Evolutionary conservation across 2,113 vertebrate species (phyloP).

Genomic region (Zosterops pallidus): DNA sequence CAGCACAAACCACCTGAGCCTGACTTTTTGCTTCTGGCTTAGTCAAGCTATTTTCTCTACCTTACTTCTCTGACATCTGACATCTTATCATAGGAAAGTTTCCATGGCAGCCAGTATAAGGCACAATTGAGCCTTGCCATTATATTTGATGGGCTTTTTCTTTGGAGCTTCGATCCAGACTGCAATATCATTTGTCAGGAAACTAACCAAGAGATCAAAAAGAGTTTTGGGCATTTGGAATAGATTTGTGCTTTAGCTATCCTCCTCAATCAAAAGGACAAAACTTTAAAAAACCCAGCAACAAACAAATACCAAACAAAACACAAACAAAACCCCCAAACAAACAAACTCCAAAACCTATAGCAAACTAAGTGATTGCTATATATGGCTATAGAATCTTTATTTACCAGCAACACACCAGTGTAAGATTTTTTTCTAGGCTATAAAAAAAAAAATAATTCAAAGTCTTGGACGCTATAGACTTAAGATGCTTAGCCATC

Average conservation of each 20-base stretch:
- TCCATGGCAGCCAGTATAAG: not conserved
- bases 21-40: not conserved
- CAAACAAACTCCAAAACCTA: not conserved
- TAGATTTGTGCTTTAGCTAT: not conserved
- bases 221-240: not conserved
- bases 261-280: not conserved
- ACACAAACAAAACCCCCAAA: not conserved
- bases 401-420: not conserved
- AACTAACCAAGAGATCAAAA: conserved; percentile 18
- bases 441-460: not conserved
- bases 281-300: not conserved
- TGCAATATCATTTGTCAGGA: not conserved
- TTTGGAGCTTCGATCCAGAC: not conserved
- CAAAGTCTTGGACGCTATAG: not conserved
- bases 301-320: not conserved
- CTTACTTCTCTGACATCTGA: not conserved
- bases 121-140: not conserved
- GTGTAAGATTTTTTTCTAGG: not conserved
- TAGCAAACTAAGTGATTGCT: not conserved
- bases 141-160: not conserved
- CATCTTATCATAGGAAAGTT: not conserved
- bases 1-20: not conserved
- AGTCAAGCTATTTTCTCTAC: not conserved
- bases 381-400: not conserved
- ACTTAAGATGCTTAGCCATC: not conserved